These are phyloP conservation scores for Sciurus niger DNA, from an alignment of 2,113 vertebrate genomes.

Conservation along the genomic window DNA sequence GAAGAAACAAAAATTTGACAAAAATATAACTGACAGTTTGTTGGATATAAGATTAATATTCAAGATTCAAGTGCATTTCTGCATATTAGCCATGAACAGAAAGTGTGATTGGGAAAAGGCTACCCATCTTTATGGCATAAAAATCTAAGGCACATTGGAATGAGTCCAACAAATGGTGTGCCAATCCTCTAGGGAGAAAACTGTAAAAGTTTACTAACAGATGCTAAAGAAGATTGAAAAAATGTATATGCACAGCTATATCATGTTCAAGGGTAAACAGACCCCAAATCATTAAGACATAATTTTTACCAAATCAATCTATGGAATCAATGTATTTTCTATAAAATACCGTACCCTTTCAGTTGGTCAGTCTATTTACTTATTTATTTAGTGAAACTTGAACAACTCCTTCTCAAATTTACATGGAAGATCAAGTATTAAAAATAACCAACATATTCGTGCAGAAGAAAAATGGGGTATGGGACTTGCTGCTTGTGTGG, in stretches of 20 bases:
- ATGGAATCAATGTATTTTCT: background rate
- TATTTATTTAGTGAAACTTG: background rate
- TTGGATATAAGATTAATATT: background rate
- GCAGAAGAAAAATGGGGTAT: background rate
- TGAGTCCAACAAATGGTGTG: background rate
- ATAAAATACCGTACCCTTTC: background rate
- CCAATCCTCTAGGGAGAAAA: background rate
- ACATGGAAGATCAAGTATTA: background rate
- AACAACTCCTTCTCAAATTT: background rate
- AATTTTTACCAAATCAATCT: background rate
- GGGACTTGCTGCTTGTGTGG: background rate
- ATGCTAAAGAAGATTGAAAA: background rate
- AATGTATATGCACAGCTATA: background rate
- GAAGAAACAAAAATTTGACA: background rate
- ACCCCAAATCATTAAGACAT: background rate
- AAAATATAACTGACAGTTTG: background rate
- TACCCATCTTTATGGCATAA: background rate
- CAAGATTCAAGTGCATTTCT: background rate
- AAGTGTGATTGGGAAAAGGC: background rate
- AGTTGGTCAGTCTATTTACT: background rate
- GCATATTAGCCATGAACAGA: background rate
- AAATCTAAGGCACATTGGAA: background rate
- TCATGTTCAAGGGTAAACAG: background rate
- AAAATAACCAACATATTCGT: conserved; percentile 21
- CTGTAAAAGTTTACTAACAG: background rate